phyloP scores from a whole-genome alignment of 1,140 invertebrate genomes.

The Leptinotarsa lineolata region DNA sequence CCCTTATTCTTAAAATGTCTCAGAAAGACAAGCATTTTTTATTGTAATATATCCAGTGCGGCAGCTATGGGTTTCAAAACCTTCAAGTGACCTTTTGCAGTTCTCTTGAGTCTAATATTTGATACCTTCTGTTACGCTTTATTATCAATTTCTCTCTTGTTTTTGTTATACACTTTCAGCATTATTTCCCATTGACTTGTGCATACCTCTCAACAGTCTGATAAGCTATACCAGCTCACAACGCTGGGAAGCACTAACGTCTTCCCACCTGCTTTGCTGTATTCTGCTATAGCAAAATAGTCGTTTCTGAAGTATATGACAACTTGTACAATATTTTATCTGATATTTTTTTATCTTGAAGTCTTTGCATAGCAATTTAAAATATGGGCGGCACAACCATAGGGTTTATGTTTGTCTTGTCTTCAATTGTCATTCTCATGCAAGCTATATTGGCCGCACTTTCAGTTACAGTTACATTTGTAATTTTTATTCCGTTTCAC shows the following conservation, averaged over 20 bases:
- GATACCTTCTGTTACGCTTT: neutral
- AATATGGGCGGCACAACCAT: neutral
- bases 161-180: neutral
- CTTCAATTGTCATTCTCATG: neutral
- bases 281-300: slow-evolving; percentile 5
- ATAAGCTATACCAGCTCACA: slow-evolving; percentile 1
- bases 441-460: neutral
- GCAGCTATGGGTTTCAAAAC: neutral
- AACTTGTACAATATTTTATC: neutral
- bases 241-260: neutral
- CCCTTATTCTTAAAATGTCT: neutral
- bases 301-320: slow-evolving; percentile 1
- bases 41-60: neutral
- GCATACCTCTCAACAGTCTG: slow-evolving; percentile 4
- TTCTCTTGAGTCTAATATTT: neutral
- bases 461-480: neutral
- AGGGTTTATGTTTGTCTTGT: neutral
- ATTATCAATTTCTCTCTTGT: neutral
- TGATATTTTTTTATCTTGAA: neutral
- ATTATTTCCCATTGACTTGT: neutral
- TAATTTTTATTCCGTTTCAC: neutral
- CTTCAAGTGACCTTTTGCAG: neutral
- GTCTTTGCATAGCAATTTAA: neutral
- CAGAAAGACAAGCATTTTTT: neutral
- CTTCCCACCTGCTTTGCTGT: slow-evolving; percentile 13